These are phyloP conservation scores for Protophormia terraenovae DNA, from an alignment of 2,888 invertebrate species.

Conservation along the genomic window DNA sequence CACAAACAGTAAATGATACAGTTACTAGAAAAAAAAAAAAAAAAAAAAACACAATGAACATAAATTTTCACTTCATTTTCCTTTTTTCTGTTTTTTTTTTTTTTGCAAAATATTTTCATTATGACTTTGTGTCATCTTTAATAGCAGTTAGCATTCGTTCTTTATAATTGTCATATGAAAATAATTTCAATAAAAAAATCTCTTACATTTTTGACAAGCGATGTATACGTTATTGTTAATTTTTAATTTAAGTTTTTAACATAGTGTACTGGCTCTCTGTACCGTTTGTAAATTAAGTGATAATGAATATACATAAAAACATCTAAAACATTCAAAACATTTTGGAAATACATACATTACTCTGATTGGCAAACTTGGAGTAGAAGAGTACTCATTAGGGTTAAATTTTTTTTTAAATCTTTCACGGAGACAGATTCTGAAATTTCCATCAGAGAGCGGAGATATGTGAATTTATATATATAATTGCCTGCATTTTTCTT, in stretches of 20 bases:
- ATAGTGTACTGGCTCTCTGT: no score
- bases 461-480: no score
- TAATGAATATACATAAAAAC: no score
- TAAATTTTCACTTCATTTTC: background rate
- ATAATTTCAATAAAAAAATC: slow-evolving; percentile 9
- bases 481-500: no score
- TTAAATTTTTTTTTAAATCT: no score
- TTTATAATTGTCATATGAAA: slow-evolving; percentile 33
- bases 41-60: background rate
- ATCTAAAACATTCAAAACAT: no score
- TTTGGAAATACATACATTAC: no score
- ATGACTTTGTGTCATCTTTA: slow-evolving; percentile 34
- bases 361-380: no score
- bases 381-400: no score
- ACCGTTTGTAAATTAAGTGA: no score
- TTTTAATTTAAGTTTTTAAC: slow-evolving; percentile 41
- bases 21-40: background rate
- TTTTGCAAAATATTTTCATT: slow-evolving; percentile 29
- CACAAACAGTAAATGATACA: background rate
- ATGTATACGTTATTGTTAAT: slow-evolving; percentile 34
- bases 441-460: no score
- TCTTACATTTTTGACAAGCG: slow-evolving; percentile 32
- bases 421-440: no score
- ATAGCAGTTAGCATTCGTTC: background rate
- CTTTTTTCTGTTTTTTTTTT: background rate